Evolutionary conservation across 2,888 invertebrate genomes (phyloP).

Genomic region (Athalia circularis): DNA sequence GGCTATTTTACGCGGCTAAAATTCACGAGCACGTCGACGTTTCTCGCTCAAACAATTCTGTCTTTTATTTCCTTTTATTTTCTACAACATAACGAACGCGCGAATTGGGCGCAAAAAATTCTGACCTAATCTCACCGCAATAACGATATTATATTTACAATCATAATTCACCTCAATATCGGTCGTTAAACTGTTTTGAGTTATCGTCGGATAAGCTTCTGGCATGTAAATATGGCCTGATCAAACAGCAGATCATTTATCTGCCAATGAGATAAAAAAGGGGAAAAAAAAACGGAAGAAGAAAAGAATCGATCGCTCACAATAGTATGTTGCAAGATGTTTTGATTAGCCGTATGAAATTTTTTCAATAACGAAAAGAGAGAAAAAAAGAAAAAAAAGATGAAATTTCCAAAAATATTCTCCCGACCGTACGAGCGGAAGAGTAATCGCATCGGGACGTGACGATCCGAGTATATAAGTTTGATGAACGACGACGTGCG

Average conservation of each 20-base stretch:
- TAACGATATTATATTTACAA: constrained; percentile 2
- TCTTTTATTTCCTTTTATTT: neutral
- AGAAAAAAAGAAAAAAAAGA: no score
- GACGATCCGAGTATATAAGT: no score
- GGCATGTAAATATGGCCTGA: neutral
- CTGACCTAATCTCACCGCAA: constrained; percentile 13
- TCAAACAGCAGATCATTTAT: constrained; percentile 5
- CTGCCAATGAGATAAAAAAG: neutral
- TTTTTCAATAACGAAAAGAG: no score
- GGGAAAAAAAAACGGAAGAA: no score
- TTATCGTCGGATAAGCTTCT: constrained; percentile 23
- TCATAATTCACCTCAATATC: constrained; percentile 19
- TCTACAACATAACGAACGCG: neutral
- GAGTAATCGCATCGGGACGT: no score
- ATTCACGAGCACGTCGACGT: constrained; percentile 29
- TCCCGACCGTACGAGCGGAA: no score
- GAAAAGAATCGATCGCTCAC: no score
- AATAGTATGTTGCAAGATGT: no score
- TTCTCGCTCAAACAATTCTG: no score
- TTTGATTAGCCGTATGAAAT: no score
- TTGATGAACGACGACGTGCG: no score
- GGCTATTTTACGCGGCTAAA: constrained; percentile 3
- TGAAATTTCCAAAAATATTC: no score
- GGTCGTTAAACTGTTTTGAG: constrained; percentile 24
- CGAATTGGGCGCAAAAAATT: neutral